Percentiles rank a stretch among this genome's conserved stretches.
Conservation (phyloP, 2,888 invertebrate genomes). For the Pyrochroa serraticornis region DNA sequence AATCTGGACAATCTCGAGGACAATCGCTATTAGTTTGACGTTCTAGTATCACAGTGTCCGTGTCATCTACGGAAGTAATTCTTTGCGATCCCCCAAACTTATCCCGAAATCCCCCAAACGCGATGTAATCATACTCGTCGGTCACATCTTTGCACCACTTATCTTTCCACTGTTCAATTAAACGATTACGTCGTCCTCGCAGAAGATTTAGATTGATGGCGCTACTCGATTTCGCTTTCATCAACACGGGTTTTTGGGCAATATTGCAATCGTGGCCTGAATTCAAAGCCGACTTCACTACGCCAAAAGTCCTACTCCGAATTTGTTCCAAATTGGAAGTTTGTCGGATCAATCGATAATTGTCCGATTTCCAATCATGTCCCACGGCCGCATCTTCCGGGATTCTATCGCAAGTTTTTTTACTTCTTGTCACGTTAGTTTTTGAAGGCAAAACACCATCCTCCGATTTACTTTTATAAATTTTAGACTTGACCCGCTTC, state of each 20-base stretch:
- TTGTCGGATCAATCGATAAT: slow-evolving; percentile 54
- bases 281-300: slow-evolving; percentile 36
- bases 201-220: slow-evolving; percentile 56
- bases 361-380: slow-evolving; percentile 4
- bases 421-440: slow-evolving; percentile 47
- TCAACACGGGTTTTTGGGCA: slow-evolving; percentile 48
- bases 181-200: slow-evolving; percentile 51
- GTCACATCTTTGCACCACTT: slow-evolving; percentile 50
- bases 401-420: slow-evolving; percentile 40
- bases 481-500: slow-evolving; percentile 56
- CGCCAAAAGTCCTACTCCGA: slow-evolving; percentile 47
- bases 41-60: slow-evolving; percentile 1
- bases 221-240: slow-evolving; percentile 58
- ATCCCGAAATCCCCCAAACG: slow-evolving; percentile 48
- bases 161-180: slow-evolving; percentile 48
- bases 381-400: slow-evolving; percentile 34
- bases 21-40: background rate
- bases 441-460: slow-evolving; percentile 43
- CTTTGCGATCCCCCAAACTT: slow-evolving; percentile 40
- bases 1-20: slow-evolving; percentile 3
- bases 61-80: slow-evolving; percentile 7
- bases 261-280: slow-evolving; percentile 34
- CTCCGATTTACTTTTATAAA: slow-evolving; percentile 52
- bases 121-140: slow-evolving; percentile 56
- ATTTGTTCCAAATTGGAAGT: slow-evolving; percentile 57